Conservation (phyloP, 37 sponge, comb jelly and placozoan species). For the Eunapius fragilis region DNA sequence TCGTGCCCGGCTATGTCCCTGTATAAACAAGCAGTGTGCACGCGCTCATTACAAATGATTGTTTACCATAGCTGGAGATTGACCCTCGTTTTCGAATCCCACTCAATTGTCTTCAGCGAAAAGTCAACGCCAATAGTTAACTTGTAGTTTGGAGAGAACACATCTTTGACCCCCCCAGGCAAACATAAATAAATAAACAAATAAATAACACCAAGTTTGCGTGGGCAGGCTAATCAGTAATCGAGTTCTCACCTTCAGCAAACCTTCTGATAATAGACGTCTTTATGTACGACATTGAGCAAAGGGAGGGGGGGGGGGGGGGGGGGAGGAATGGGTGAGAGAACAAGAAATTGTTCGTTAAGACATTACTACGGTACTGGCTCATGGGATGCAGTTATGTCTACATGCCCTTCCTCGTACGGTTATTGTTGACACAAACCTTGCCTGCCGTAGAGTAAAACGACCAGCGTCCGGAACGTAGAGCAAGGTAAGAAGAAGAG, state of each 20-base stretch:
- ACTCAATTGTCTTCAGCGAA: constrained; percentile 76
- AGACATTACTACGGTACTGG: no score
- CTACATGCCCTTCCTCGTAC: not conserved
- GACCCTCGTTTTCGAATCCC: constrained; percentile 62
- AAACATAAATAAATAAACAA: no score
- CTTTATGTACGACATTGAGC: constrained; percentile 21
- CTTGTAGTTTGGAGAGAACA: constrained; percentile 94
- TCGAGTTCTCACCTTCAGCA: constrained; percentile 70
- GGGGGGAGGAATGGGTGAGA: no score
- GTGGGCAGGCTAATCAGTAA: not conserved
- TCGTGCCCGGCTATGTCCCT: constrained; percentile 99
- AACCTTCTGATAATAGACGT: constrained; percentile 91
- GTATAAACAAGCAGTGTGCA: no score
- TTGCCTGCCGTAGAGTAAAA: not conserved
- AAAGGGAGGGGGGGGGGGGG: not conserved
- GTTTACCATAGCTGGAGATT: constrained; percentile 90
- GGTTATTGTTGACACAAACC: not conserved
- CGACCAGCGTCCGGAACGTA: not conserved
- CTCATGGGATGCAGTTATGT: no score
- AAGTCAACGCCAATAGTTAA: constrained; percentile 96
- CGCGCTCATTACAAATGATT: not conserved
- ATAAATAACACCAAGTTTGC: not conserved
- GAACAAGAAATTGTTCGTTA: no score
- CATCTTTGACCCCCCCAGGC: constrained; percentile 56
- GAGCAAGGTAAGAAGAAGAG: not conserved